phyloP scores from a whole-genome alignment of 1,140 invertebrate genomes.

The Drusus annulatus region DNA sequence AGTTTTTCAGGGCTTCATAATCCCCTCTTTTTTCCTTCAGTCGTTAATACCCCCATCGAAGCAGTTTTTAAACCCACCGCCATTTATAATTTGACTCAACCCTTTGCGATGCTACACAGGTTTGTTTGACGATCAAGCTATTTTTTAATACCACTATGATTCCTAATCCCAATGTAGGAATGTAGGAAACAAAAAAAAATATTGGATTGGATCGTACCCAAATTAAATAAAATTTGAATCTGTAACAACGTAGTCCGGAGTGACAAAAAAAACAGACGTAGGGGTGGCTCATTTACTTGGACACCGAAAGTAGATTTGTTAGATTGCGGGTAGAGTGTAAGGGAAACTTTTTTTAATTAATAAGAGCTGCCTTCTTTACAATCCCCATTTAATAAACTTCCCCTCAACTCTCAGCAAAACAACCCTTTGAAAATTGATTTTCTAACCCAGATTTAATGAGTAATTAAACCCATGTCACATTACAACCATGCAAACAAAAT shows the following conservation, averaged over 20 bases:
- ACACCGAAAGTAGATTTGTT: no score
- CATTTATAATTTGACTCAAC: conserved; percentile 19
- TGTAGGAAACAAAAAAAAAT: neutral
- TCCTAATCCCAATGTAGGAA: neutral
- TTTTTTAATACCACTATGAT: neutral
- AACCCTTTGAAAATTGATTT: no score
- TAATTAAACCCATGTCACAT: no score
- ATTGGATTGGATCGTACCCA: neutral
- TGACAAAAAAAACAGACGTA: no score
- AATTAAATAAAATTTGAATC: neutral
- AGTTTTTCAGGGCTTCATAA: neutral
- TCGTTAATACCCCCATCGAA: neutral
- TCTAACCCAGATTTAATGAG: no score
- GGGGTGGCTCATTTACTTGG: no score
- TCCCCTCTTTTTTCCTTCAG: neutral
- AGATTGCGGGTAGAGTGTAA: no score
- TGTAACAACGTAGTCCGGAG: neutral
- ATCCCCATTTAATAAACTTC: no score
- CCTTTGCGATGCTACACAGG: conserved; percentile 12
- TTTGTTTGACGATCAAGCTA: conserved; percentile 6
- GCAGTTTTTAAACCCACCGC: neutral
- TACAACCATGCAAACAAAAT: no score
- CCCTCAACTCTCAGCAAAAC: no score
- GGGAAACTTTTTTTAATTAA: no score
- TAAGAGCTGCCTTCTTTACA: no score